A percentile compares a stretch with the other conserved stretches of the same genome.
phyloP scores from a whole-genome alignment of 2,888 invertebrate genomes.

The Saturnia japonica region DNA sequence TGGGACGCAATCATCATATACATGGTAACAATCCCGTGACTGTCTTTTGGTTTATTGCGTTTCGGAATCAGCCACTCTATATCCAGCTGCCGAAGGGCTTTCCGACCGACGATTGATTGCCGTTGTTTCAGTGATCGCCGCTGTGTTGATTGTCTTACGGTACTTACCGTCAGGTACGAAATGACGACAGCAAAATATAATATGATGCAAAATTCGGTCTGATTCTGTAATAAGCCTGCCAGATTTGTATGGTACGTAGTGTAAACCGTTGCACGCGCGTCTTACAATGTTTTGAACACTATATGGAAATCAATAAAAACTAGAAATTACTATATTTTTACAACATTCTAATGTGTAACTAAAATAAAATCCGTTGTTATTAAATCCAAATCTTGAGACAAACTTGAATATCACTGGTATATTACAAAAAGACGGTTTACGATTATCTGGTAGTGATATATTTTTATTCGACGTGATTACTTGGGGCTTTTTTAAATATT shows the following conservation, averaged over 20 bases:
- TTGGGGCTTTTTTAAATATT: background rate
- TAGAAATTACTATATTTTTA: background rate
- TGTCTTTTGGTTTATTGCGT: too few relatives aligned
- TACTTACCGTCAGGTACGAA: too few relatives aligned
- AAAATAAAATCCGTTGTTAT: background rate
- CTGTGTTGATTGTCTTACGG: too few relatives aligned
- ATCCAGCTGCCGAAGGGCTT: too few relatives aligned
- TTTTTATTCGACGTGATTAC: background rate
- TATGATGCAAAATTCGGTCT: too few relatives aligned
- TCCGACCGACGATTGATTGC: too few relatives aligned
- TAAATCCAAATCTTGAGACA: background rate
- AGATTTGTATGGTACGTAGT: too few relatives aligned
- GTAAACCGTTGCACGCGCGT: background rate
- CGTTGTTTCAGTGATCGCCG: too few relatives aligned
- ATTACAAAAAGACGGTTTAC: background rate
- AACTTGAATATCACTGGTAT: background rate
- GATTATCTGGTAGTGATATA: background rate
- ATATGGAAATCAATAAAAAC: background rate
- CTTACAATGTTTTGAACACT: background rate
- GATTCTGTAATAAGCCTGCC: too few relatives aligned
- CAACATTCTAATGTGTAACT: background rate
- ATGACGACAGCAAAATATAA: background rate
- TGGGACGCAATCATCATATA: too few relatives aligned
- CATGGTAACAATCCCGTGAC: too few relatives aligned
- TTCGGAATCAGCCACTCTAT: too few relatives aligned